Evolutionary conservation across 2,888 invertebrate species (phyloP), one percentile per base, ranked within the genome.

Genomic region (Deilephila elpenor): DNA sequence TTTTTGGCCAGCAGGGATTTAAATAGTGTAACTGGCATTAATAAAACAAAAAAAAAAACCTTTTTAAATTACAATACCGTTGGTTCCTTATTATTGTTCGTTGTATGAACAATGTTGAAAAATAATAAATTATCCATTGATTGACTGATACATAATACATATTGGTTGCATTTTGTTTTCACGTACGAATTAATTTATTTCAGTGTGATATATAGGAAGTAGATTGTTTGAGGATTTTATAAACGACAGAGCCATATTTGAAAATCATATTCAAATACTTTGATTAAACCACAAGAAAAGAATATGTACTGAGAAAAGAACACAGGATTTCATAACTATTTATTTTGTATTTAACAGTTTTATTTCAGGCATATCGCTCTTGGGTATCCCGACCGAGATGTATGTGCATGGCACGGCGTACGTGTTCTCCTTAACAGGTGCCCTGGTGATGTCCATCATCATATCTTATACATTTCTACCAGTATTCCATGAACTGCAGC

Each of bases 351-450:
- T 59, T 77, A 80, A 76, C 84, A 96, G 97, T 88, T 97, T 96
- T 78, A 96, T 97, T 85, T 97, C 97, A 80, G 97, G 97, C 11
- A 97, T 97, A 78, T 97, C 97, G 0, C 88, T 97, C 59, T 90
- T 97, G 78, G 97, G 97, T 2, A 97, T 96, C 6, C 97, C 97
- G 1, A 97, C 97, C 0, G 97, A 97, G 86, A 93, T 97, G 32
- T 97, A 97, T 82, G 92, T 97, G 17, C 97, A 97, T 83, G 98
- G 98, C 0, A 96, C 96, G 17, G 96, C 97, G 74, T 98, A 97
- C 84, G 86, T 96, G 59, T 97, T 96, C 83, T 95, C 96, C 8
- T 89, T 96, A 25, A 89, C 95, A 11, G 96, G 96, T 0, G 93
- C 96, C 20, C 80, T 96, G 3, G 75, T 95, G 5, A 96, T 96